Evolutionary conservation across 2,113 vertebrate species (phyloP).

Genomic region (Xyliphius kryptos): DNA sequence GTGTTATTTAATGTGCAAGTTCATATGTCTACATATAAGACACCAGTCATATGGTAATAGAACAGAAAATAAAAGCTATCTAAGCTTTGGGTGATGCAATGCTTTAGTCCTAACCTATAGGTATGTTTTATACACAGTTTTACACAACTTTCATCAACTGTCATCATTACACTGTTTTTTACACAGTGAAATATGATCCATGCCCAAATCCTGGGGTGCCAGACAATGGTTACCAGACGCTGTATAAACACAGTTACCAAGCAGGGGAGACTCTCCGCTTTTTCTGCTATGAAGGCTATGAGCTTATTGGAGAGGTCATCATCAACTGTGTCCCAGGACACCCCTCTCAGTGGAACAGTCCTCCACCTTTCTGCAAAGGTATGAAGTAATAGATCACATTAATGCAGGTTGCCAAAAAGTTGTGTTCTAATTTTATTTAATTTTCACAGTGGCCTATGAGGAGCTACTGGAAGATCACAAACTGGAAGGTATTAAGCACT

Average conservation of each 20-base stretch:
- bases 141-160: not conserved
- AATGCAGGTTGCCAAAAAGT: not conserved
- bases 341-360: constrained; percentile 88
- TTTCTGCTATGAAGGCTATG: constrained; percentile 89
- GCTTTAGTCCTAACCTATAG: no score
- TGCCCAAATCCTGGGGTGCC: constrained; percentile 87
- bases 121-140: no score
- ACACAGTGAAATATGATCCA: constrained; percentile 83
- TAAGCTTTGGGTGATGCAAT: no score
- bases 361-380: constrained; percentile 90
- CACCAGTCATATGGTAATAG: no score
- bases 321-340: constrained; percentile 84
- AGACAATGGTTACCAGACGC: constrained; percentile 84
- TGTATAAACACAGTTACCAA: constrained; percentile 90
- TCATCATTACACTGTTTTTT: not conserved
- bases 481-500: constrained; percentile 54
- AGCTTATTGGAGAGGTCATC: constrained; percentile 86
- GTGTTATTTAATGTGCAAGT: no score
- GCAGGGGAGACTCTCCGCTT: constrained; percentile 85
- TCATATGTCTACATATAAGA: no score
- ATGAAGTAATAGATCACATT: not conserved
- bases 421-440: constrained; percentile 1
- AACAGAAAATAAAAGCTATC: no score
- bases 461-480: constrained; percentile 84
- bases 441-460: constrained; percentile 74